These are phyloP conservation scores for Drosophila sp. DNA, from an alignment of 1,140 invertebrate species.

Conservation along the genomic window DNA sequence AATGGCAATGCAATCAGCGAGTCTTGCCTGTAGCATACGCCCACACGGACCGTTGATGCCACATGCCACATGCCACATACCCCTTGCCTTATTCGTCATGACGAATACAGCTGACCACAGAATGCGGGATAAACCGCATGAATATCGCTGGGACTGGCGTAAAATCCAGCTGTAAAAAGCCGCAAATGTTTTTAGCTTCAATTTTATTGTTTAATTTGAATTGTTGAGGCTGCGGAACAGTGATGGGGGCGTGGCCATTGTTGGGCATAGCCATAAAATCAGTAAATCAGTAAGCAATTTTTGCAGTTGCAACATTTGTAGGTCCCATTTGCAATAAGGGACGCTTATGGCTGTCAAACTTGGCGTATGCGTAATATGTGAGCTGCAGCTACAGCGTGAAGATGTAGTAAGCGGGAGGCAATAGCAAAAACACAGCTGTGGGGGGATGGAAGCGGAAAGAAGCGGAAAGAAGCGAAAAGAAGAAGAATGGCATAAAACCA, in stretches of 20 bases:
- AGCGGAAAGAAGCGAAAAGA: neutral
- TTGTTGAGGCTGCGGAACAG: constrained; percentile 16
- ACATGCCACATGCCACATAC: neutral
- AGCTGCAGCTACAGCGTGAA: neutral
- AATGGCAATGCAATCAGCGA: neutral
- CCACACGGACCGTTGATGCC: neutral
- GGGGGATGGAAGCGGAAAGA: neutral
- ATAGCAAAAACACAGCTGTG: neutral
- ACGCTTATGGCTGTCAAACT: constrained; percentile 31
- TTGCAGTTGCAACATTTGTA: constrained; percentile 30
- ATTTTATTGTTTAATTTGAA: constrained; percentile 75
- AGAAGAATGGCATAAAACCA: constrained; percentile 41
- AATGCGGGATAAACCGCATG: neutral
- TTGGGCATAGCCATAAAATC: constrained; percentile 33
- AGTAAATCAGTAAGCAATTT: constrained; percentile 52
- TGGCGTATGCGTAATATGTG: constrained; percentile 59
- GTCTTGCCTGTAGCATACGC: neutral
- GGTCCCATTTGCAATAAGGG: neutral
- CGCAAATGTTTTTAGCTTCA: constrained; percentile 54
- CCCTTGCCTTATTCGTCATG: neutral
- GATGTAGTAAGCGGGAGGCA: neutral
- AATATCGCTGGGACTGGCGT: constrained; percentile 1
- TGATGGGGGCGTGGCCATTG: too few relatives aligned
- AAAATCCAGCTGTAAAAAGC: constrained; percentile 32
- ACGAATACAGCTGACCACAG: neutral